These are phyloP conservation scores for Drosophila simulans DNA, from an alignment of 1,140 invertebrate species.

Conservation along the genomic window DNA sequence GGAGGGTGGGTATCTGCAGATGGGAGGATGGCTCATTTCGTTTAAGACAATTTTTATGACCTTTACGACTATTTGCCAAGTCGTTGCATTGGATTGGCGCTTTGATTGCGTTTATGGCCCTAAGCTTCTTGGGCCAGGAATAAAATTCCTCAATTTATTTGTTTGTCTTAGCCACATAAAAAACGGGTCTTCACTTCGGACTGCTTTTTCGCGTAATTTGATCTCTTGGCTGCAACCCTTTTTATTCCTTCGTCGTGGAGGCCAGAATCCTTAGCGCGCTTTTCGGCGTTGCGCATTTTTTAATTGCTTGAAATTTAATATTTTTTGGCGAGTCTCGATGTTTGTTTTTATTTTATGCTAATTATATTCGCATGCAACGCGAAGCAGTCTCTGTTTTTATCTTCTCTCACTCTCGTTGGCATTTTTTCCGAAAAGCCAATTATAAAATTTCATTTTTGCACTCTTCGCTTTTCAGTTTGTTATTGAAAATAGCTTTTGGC, in stretches of 20 bases:
- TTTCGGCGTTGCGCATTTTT: constrained; percentile 62
- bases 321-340: constrained; percentile 47
- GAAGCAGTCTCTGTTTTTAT: constrained; percentile 47
- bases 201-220: constrained; percentile 54
- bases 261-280: constrained; percentile 58
- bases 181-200: constrained; percentile 19
- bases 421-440: constrained; percentile 68
- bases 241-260: constrained; percentile 4
- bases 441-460: constrained; percentile 79
- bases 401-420: constrained; percentile 14
- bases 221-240: constrained; percentile 65
- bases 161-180: constrained; percentile 70
- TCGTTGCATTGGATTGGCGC: constrained; percentile 56
- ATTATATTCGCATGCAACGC: constrained; percentile 72
- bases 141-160: constrained; percentile 73
- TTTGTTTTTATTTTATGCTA: constrained; percentile 71
- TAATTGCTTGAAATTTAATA: constrained; percentile 82
- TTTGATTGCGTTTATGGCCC: constrained; percentile 65
- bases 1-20: constrained; percentile 1
- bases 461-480: constrained; percentile 54
- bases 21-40: constrained; percentile 40
- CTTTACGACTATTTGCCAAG: constrained; percentile 76
- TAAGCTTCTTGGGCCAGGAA: constrained; percentile 56
- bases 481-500: constrained; percentile 73
- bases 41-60: constrained; percentile 79